phyloP scores from a whole-genome alignment of 2,888 invertebrate species.

The Agelastica alni region DNA sequence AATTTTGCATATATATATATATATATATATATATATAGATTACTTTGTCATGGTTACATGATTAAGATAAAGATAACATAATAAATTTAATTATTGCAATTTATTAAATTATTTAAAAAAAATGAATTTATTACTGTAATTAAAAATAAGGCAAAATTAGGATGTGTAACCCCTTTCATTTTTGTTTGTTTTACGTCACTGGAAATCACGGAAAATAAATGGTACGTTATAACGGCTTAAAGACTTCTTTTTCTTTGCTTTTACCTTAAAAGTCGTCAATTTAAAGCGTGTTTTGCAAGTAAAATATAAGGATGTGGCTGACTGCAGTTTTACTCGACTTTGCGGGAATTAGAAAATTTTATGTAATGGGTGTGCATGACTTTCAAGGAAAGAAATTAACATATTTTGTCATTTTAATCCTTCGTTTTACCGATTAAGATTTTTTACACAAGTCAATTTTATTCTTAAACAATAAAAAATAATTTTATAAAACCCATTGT shows the following conservation, averaged over 20 bases:
- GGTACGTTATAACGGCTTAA: slow-evolving; percentile 28
- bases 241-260: slow-evolving; percentile 30
- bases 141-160: too few relatives aligned
- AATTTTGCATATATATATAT: too few relatives aligned
- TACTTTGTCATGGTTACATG: too few relatives aligned
- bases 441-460: too few relatives aligned
- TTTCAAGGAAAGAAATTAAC: slow-evolving; percentile 6
- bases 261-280: slow-evolving; percentile 31
- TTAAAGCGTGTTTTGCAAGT: slow-evolving; percentile 35
- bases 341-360: slow-evolving; percentile 28
- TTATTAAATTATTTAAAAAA: too few relatives aligned
- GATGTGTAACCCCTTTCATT: too few relatives aligned
- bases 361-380: slow-evolving; percentile 8
- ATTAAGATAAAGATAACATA: too few relatives aligned
- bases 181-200: neutral
- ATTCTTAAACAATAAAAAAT: too few relatives aligned
- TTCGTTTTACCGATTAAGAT: neutral
- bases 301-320: slow-evolving; percentile 28
- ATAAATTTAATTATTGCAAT: too few relatives aligned
- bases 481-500: too few relatives aligned
- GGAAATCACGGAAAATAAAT: slow-evolving; percentile 37
- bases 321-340: slow-evolving; percentile 21
- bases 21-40: too few relatives aligned
- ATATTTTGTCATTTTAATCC: slow-evolving; percentile 3
- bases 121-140: too few relatives aligned